Percentiles rank a stretch among this genome's conserved stretches.
These are phyloP conservation scores for Radopholus similis DNA, from an alignment of 1,140 invertebrate genomes.

Conservation along the genomic window DNA sequence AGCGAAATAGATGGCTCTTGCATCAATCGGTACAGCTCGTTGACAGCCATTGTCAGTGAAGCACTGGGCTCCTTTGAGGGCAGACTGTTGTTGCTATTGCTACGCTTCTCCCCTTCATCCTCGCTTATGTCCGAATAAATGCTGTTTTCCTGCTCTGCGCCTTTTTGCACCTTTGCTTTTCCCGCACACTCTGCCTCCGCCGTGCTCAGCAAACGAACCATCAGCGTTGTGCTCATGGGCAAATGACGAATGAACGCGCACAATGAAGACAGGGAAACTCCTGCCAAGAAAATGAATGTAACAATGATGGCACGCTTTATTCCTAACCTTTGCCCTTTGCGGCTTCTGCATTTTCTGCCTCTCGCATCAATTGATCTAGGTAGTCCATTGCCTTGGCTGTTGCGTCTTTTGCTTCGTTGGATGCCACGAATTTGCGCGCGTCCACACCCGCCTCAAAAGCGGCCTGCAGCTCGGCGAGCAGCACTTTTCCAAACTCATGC, in stretches of 20 bases:
- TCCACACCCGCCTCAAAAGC: background rate
- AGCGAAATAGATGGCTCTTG: background rate
- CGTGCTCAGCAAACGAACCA: background rate
- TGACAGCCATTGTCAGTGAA: background rate
- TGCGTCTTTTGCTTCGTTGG: background rate
- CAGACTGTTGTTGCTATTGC: background rate
- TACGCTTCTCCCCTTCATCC: background rate
- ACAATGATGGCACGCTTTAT: background rate
- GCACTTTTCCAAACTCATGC: background rate
- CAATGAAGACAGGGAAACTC: background rate
- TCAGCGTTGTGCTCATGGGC: background rate
- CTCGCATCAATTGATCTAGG: background rate
- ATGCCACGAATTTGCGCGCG: background rate
- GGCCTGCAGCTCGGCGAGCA: background rate
- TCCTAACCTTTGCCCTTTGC: background rate
- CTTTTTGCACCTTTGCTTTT: background rate
- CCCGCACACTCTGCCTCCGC: background rate
- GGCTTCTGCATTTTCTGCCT: background rate
- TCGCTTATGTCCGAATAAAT: constrained; percentile 1
- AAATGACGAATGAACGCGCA: background rate
- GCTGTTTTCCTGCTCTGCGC: background rate
- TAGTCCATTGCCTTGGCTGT: background rate
- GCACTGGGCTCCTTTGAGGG: background rate
- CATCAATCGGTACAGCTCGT: background rate
- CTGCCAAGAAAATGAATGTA: background rate